These are phyloP conservation scores for Ammospiza maritima DNA, from an alignment of 2,797 vertebrate genomes.

Conservation along the genomic window DNA sequence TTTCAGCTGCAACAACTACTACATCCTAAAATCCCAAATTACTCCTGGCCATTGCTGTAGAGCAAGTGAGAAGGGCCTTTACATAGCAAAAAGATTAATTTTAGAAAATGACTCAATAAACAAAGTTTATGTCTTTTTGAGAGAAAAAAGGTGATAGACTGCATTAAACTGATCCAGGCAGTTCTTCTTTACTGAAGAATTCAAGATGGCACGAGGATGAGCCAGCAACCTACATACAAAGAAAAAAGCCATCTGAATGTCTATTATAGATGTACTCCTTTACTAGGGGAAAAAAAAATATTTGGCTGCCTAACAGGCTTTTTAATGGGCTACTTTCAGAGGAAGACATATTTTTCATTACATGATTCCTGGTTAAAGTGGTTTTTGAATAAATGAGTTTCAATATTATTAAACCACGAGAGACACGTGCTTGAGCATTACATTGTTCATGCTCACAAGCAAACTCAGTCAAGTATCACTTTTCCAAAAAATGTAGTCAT, in stretches of 20 bases:
- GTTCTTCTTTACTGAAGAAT: background rate
- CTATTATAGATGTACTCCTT: background rate
- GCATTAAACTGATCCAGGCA: background rate
- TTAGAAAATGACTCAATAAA: conserved; percentile 54
- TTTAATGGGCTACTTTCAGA: background rate
- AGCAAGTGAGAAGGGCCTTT: conserved; percentile 37
- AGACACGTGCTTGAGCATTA: background rate
- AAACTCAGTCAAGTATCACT: background rate
- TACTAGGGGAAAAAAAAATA: background rate
- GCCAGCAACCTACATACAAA: background rate
- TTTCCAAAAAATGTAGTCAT: background rate
- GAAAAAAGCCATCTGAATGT: background rate
- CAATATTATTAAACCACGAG: background rate
- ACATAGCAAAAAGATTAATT: conserved; percentile 23
- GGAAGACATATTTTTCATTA: background rate
- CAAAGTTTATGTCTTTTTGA: conserved; percentile 35
- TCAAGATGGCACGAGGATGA: background rate
- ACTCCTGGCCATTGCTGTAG: background rate
- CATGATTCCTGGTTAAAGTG: background rate
- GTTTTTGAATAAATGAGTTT: background rate
- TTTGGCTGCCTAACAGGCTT: background rate
- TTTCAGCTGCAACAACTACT: conserved; percentile 29
- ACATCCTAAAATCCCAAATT: conserved; percentile 31
- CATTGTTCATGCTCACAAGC: background rate
- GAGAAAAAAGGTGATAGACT: background rate